Percentiles rank a stretch among this genome's conserved stretches.
phyloP scores from a whole-genome alignment of 2,113 vertebrate genomes.

The Elephas maximus region DNA sequence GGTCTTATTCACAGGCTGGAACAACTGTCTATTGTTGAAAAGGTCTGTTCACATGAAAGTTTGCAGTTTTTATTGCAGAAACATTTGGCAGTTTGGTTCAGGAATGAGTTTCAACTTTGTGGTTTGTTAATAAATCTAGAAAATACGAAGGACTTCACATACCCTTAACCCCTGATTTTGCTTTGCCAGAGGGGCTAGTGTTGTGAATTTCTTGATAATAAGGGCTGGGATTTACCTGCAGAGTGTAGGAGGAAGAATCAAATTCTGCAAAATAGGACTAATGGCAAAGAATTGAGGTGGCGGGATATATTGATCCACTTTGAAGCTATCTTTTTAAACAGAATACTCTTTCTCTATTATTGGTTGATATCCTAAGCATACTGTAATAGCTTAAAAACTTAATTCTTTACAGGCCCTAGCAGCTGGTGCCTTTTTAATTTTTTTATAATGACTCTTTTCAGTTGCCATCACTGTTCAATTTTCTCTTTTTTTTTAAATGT shows the following conservation, averaged over 20 bases:
- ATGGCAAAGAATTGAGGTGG: not conserved
- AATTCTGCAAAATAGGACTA: not conserved
- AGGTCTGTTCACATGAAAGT: constrained; percentile 83
- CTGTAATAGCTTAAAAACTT: not conserved
- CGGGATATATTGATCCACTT: not conserved
- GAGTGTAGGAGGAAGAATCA: not conserved
- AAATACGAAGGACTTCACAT: not conserved
- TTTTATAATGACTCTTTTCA: not conserved
- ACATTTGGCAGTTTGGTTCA: constrained; percentile 87
- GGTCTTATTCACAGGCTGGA: constrained; percentile 87
- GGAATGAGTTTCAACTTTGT: constrained; percentile 83
- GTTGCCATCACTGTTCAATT: constrained; percentile 7
- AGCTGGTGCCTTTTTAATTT: not conserved
- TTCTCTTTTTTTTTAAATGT: not conserved
- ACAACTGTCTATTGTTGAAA: constrained; percentile 89
- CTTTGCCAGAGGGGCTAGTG: not conserved
- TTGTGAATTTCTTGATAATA: not conserved
- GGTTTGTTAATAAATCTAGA: constrained; percentile 81
- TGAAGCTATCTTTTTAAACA: not conserved
- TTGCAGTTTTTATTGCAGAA: constrained; percentile 88
- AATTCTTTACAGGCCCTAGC: not conserved
- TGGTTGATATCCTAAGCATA: not conserved
- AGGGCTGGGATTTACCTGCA: not conserved
- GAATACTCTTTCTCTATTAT: not conserved
- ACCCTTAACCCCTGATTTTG: not conserved